Evolutionary conservation across 2,797 vertebrate species (phyloP).

Genomic region (Acrossocheilus wenchowensis): DNA sequence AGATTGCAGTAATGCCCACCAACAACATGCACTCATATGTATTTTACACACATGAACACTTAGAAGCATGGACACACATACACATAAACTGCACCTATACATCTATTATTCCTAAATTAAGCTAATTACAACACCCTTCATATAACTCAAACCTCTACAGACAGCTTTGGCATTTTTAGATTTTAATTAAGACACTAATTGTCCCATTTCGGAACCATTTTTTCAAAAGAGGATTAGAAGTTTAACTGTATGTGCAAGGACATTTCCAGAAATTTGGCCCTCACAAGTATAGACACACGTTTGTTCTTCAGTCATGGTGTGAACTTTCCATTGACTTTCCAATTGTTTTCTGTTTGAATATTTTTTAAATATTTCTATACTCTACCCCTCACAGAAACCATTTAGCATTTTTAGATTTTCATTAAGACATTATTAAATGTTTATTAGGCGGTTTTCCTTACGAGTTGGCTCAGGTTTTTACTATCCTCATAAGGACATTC

Average conservation of each 20-base stretch:
- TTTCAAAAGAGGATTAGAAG: background rate
- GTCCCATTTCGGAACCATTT: background rate
- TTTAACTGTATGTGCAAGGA: background rate
- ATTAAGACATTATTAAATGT: background rate
- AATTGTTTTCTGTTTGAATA: background rate
- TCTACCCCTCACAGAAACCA: background rate
- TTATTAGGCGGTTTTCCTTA: background rate
- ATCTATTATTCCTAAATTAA: background rate
- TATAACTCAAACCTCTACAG: background rate
- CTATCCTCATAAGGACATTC: background rate
- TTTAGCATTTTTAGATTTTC: conserved; percentile 9
- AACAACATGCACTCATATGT: background rate
- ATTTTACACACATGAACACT: background rate
- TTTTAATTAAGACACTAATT: background rate
- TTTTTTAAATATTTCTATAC: background rate
- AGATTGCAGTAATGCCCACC: conserved; percentile 5
- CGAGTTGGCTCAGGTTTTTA: background rate
- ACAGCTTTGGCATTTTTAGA: background rate
- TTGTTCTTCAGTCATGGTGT: conserved; percentile 2
- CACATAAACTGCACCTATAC: background rate
- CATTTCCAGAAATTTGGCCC: background rate
- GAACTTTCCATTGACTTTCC: background rate
- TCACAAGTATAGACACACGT: background rate
- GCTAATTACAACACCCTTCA: background rate
- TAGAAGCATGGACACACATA: background rate